These are phyloP conservation scores for Erythrocercus mccallii DNA, from an alignment of 2,113 vertebrate species.

Conservation along the genomic window DNA sequence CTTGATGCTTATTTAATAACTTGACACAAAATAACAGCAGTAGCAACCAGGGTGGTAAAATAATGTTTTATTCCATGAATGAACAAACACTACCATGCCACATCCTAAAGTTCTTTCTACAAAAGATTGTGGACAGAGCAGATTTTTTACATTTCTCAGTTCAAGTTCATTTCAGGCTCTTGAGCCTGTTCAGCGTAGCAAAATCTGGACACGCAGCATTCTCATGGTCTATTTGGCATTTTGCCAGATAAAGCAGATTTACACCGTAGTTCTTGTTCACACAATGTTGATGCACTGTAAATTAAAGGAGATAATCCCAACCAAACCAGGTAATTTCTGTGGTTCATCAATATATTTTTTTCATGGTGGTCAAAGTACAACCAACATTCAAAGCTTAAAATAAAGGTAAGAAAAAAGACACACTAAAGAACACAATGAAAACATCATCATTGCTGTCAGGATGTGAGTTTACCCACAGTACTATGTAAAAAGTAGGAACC, in stretches of 20 bases:
- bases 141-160: slow-evolving; percentile 38
- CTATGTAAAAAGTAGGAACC: slow-evolving; percentile 73
- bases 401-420: slow-evolving; percentile 53
- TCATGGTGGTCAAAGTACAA: slow-evolving; percentile 75
- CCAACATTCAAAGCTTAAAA: slow-evolving; percentile 77
- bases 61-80: slow-evolving; percentile 81
- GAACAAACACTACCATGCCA: slow-evolving; percentile 74
- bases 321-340: slow-evolving; percentile 16
- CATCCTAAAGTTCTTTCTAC: slow-evolving; percentile 59
- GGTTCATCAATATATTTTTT: slow-evolving; percentile 62
- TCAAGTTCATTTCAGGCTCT: slow-evolving; percentile 5
- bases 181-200: slow-evolving; percentile 10
- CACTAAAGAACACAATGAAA: slow-evolving; percentile 74
- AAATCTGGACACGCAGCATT: slow-evolving; percentile 38
- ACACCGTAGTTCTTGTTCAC: slow-evolving; percentile 15
- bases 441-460: slow-evolving; percentile 79
- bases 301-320: slow-evolving; percentile 15
- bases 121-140: slow-evolving; percentile 58
- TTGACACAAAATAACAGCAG: slow-evolving; percentile 12
- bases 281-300: slow-evolving; percentile 5
- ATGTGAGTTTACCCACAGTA: slow-evolving; percentile 77
- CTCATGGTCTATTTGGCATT: slow-evolving; percentile 36
- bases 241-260: slow-evolving; percentile 32
- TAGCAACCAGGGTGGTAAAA: slow-evolving; percentile 74
- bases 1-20: neutral